These are phyloP conservation scores for Drosophila nr. medialis DNA, from an alignment of 2,888 invertebrate genomes.

Conservation along the genomic window DNA sequence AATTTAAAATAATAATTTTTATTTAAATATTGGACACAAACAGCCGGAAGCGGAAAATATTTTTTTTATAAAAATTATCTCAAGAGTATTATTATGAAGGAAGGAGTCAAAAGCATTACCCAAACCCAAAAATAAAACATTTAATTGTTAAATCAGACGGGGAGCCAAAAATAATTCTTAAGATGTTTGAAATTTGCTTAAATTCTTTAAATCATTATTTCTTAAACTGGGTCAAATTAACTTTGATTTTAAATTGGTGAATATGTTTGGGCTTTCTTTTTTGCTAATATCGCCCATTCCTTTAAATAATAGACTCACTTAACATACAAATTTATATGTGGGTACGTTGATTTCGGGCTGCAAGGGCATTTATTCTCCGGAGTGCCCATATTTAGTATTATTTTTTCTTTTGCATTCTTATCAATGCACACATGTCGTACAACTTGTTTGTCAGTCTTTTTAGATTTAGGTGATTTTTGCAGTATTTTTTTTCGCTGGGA, in stretches of 20 bases:
- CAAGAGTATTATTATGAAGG: not conserved
- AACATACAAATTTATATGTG: not conserved
- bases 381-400: too few relatives aligned
- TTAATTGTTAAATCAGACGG: not conserved
- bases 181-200: not conserved
- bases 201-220: not conserved
- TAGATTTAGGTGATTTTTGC: not conserved
- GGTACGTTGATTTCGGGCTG: not conserved
- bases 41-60: not conserved
- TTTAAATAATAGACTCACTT: not conserved
- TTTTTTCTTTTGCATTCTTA: not conserved
- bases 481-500: conserved; percentile 16
- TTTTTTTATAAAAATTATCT: not conserved
- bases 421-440: not conserved
- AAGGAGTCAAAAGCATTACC: not conserved
- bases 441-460: not conserved
- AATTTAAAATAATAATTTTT: too few relatives aligned
- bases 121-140: not conserved
- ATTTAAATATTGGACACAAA: not conserved
- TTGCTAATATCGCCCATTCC: not conserved
- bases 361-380: not conserved
- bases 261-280: not conserved
- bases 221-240: not conserved
- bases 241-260: not conserved
- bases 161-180: not conserved